Conservation (phyloP, 2,113 vertebrate species). For the Toxostoma redivivum region DNA sequence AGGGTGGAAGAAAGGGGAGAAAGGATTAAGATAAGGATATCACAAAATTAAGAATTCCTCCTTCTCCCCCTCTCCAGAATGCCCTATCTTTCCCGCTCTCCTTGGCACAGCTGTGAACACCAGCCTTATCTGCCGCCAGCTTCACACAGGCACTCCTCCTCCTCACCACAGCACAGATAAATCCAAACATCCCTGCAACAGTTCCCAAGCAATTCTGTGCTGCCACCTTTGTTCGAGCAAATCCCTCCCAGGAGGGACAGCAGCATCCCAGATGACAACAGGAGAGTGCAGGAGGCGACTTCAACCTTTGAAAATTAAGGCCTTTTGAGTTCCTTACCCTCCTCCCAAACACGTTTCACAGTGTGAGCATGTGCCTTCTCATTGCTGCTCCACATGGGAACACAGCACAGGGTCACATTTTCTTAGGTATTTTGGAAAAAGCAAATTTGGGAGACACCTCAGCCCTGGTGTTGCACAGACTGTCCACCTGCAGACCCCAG, state of each 20-base stretch:
- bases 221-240: background rate
- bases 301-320: background rate
- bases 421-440: background rate
- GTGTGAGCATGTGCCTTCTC: accelerated
- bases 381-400: background rate
- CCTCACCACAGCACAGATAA: background rate
- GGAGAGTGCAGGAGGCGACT: background rate
- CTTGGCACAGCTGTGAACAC: background rate
- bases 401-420: background rate
- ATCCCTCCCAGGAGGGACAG: background rate
- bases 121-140: background rate
- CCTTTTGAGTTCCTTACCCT: background rate
- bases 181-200: background rate
- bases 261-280: background rate
- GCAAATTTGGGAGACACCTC: background rate
- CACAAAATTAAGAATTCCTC: background rate
- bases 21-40: background rate
- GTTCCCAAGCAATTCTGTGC: background rate
- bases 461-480: background rate
- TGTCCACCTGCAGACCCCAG: background rate
- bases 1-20: background rate
- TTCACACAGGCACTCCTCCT: background rate
- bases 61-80: background rate
- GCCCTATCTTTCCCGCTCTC: background rate
- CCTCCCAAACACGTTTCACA: background rate